Conservation (phyloP, 2,113 vertebrate genomes). For the Syngnathoides biaculeatus region DNA sequence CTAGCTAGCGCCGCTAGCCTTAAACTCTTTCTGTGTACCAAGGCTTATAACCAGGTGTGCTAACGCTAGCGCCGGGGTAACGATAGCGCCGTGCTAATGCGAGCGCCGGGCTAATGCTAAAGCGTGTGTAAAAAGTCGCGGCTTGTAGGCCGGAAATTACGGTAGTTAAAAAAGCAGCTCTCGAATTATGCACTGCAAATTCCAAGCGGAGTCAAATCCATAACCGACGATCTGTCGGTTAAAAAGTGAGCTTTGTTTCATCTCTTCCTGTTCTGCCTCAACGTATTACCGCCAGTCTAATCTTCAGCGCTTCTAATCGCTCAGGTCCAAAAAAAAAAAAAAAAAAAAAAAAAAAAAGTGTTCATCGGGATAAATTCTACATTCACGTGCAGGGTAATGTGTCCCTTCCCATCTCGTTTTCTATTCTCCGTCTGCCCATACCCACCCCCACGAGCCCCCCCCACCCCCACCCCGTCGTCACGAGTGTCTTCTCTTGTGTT, state of each 20-base stretch:
- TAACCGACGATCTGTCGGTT: neutral
- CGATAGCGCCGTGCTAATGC: too few relatives aligned
- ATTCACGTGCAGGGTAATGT: slow-evolving; percentile 4
- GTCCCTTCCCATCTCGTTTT: neutral
- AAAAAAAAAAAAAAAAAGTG: slow-evolving; percentile 2
- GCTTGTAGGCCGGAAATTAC: too few relatives aligned
- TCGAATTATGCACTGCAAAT: neutral
- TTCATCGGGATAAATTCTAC: neutral
- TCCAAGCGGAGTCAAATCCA: neutral
- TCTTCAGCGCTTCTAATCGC: neutral
- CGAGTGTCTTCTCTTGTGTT: slow-evolving; percentile 11
- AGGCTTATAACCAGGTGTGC: too few relatives aligned
- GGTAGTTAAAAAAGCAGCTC: too few relatives aligned
- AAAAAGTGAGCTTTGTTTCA: slow-evolving; percentile 12
- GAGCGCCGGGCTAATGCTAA: too few relatives aligned
- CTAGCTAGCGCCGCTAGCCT: too few relatives aligned
- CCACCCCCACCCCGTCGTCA: neutral
- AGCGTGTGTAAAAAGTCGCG: too few relatives aligned
- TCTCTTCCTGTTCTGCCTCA: neutral
- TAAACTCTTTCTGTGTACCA: too few relatives aligned
- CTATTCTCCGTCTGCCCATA: neutral
- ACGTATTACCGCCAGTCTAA: neutral
- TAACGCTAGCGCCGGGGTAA: too few relatives aligned
- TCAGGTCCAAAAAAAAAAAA: too few relatives aligned
- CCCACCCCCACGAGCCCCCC: neutral